Conservation (phyloP, 2,888 invertebrate species). For the Caenorhabditis becei region DNA sequence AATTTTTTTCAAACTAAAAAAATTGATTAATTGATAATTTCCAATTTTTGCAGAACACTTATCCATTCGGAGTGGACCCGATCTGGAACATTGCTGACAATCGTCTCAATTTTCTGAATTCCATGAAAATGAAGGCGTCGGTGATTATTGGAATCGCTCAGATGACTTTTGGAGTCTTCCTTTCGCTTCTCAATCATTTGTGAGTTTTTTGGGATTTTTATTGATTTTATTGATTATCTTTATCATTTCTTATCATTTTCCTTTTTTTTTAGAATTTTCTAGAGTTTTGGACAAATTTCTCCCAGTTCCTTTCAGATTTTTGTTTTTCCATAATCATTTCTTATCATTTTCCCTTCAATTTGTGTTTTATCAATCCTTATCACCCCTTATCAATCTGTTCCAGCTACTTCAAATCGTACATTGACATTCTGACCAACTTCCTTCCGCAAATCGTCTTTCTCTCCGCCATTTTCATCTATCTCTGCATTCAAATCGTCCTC, state of each 20-base stretch:
- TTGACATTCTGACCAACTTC: slow-evolving; percentile 93
- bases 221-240: no score
- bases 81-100: slow-evolving; percentile 81
- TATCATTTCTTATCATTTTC: no score
- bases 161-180: slow-evolving; percentile 80
- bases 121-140: slow-evolving; percentile 81
- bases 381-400: slow-evolving; percentile 66
- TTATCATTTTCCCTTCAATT: no score
- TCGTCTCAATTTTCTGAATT: slow-evolving; percentile 80
- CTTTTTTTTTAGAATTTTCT: no score
- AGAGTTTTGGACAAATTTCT: no score
- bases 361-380: no score
- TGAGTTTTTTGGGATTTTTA: no score
- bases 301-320: no score
- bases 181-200: slow-evolving; percentile 79
- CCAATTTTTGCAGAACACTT: no score
- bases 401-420: slow-evolving; percentile 85
- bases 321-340: no score
- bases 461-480: slow-evolving; percentile 93
- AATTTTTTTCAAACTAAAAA: no score
- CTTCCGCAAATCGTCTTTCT: slow-evolving; percentile 95
- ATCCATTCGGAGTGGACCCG: slow-evolving; percentile 79
- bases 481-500: slow-evolving; percentile 87
- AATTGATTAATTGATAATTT: no score
- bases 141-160: slow-evolving; percentile 80